Conservation (phyloP, 2,888 invertebrate species). For the Galeopsomyia nigrocyanea region DNA sequence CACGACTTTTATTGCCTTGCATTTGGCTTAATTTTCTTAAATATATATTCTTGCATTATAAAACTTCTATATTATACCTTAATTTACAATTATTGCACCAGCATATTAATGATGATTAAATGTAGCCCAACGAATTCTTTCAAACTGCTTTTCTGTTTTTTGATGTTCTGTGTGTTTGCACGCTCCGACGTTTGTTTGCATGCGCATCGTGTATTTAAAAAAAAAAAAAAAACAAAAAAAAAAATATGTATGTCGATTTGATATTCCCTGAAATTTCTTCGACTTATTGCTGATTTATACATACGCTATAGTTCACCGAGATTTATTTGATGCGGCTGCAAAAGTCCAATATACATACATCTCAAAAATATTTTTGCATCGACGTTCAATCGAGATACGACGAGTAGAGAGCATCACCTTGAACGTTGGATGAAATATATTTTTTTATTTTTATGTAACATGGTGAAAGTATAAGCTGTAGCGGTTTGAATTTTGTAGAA, state of each 20-base stretch:
- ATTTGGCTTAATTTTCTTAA: slow-evolving; percentile 33
- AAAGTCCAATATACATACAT: slow-evolving; percentile 13
- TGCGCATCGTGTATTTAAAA: slow-evolving; percentile 31
- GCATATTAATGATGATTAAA: too few species aligned
- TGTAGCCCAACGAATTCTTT: neutral
- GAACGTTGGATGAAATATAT: slow-evolving; percentile 22
- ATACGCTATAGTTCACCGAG: slow-evolving; percentile 26
- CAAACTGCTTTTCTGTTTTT: slow-evolving; percentile 3
- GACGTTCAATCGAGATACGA: neutral
- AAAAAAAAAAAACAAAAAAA: too few species aligned
- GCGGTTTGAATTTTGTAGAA: neutral
- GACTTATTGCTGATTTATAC: slow-evolving; percentile 31
- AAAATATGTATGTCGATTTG: neutral
- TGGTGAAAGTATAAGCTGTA: neutral
- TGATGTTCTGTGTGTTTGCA: slow-evolving; percentile 20
- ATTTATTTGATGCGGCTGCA: slow-evolving; percentile 32
- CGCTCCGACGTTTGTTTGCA: slow-evolving; percentile 35
- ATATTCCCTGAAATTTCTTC: slow-evolving; percentile 10
- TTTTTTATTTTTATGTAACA: slow-evolving; percentile 15
- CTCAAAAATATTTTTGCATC: slow-evolving; percentile 35
- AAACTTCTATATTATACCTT: neutral
- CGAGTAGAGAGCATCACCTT: neutral
- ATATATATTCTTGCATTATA: slow-evolving; percentile 1
- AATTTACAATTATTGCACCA: neutral
- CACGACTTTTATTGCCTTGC: slow-evolving; percentile 48